phyloP scores from a whole-genome alignment of 2,797 vertebrate species.

The Coreius guichenoti region DNA sequence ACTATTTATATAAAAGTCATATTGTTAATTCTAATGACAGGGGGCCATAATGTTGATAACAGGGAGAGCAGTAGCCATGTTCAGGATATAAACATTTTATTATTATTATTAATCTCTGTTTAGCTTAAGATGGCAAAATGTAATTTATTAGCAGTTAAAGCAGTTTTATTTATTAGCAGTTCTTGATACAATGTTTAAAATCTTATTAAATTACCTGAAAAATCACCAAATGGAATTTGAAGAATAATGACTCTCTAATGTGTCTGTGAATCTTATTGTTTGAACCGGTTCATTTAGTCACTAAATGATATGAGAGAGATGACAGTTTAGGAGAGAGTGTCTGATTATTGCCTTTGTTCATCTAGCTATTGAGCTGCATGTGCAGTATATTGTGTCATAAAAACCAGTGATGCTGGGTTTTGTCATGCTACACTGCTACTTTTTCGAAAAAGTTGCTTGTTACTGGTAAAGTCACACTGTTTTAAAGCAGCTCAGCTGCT shows the following conservation, averaged over 20 bases:
- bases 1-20: too few species aligned
- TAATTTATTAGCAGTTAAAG: not conserved
- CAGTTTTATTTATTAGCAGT: not conserved
- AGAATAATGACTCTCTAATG: not conserved
- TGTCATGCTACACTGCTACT: not conserved
- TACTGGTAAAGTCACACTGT: not conserved
- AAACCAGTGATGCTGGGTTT: not conserved
- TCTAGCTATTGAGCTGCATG: not conserved
- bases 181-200: not conserved
- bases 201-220: not conserved
- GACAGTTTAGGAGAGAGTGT: not conserved
- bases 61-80: not conserved
- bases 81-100: not conserved
- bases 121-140: not conserved
- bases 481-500: not conserved
- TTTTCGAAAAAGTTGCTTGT: not conserved
- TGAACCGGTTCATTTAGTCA: not conserved
- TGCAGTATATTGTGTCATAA: not conserved
- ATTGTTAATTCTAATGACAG: too few species aligned
- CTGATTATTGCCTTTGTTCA: not conserved
- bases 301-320: not conserved
- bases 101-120: not conserved
- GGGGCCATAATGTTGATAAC: too few species aligned
- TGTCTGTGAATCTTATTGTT: not conserved
- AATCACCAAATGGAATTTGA: not conserved